phyloP scores from a whole-genome alignment of 2,888 invertebrate species.

The Campopleginae sp. region DNA sequence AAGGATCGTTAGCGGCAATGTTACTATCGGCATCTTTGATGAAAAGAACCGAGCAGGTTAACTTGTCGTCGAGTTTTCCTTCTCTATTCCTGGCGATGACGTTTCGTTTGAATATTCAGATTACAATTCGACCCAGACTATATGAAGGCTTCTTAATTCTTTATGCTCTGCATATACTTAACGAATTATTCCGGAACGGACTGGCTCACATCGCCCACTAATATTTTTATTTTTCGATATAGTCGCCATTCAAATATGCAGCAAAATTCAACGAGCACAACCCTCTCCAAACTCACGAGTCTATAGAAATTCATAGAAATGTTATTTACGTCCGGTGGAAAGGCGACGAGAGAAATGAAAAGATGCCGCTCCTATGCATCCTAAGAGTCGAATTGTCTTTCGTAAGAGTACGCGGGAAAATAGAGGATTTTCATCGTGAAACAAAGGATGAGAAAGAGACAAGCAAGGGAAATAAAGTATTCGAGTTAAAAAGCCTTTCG shows the following conservation, averaged over 20 bases:
- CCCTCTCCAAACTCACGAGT: constrained; percentile 9
- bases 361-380: constrained; percentile 7
- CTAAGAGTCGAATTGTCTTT: constrained; percentile 34
- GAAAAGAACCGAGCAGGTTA: neutral
- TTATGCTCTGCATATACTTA: neutral
- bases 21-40: constrained; percentile 27
- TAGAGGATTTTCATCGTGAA: constrained; percentile 46
- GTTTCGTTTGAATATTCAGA: neutral
- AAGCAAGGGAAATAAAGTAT: constrained; percentile 11
- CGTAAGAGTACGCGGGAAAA: constrained; percentile 6
- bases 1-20: neutral
- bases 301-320: constrained; percentile 39
- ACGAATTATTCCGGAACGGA: neutral
- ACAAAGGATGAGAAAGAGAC: constrained; percentile 9
- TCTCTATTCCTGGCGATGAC: neutral
- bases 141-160: neutral
- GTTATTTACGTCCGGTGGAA: constrained; percentile 36
- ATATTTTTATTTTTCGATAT: constrained; percentile 20
- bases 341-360: constrained; percentile 28
- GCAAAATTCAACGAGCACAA: constrained; percentile 25
- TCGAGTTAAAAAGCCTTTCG: constrained; percentile 34
- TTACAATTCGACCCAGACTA: neutral
- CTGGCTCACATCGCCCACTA: neutral
- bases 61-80: neutral
- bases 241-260: constrained; percentile 6